phyloP scores from a whole-genome alignment of 2,113 vertebrate species.

The Dolichallabes microphthalmus region DNA sequence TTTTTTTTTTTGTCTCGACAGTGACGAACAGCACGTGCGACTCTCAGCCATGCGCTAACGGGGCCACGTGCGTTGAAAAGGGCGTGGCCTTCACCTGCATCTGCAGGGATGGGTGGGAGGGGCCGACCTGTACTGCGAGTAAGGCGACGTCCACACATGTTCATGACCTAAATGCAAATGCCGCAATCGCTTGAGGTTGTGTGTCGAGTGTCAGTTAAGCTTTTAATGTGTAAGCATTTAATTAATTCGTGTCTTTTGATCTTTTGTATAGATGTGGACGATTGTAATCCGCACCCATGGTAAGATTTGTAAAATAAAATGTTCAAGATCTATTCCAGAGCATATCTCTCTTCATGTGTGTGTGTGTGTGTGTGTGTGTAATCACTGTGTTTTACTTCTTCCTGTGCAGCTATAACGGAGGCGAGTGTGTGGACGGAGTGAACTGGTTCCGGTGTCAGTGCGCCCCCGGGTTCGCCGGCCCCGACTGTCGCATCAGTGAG shows the following conservation, averaged over 20 bases:
- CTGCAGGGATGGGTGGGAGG: constrained; percentile 95
- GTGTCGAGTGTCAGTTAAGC: neutral
- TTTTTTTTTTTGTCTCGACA: constrained; percentile 51
- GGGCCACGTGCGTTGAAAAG: constrained; percentile 89
- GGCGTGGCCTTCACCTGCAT: constrained; percentile 89
- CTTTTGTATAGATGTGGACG: constrained; percentile 81
- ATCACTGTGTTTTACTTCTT: neutral
- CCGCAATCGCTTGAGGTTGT: neutral
- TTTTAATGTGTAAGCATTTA: neutral
- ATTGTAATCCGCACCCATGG: constrained; percentile 95
- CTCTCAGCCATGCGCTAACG: constrained; percentile 87
- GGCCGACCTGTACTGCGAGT: constrained; percentile 88
- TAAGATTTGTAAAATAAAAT: constrained; percentile 67
- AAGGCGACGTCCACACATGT: constrained; percentile 57
- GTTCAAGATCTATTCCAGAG: neutral
- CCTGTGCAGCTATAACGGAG: constrained; percentile 86
- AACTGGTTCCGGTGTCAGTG: constrained; percentile 98
- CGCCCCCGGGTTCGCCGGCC: constrained; percentile 88
- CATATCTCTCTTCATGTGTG: neutral
- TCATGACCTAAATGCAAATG: neutral
- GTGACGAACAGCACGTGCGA: constrained; percentile 90
- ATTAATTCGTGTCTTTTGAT: neutral
- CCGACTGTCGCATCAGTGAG: constrained; percentile 98
- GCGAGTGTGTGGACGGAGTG: constrained; percentile 87
- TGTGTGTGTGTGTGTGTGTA: neutral